A percentile compares a stretch with the other conserved stretches of the same genome.
These are phyloP conservation scores for Ochropacha duplaris DNA, from an alignment of 2,888 invertebrate species.

Conservation along the genomic window DNA sequence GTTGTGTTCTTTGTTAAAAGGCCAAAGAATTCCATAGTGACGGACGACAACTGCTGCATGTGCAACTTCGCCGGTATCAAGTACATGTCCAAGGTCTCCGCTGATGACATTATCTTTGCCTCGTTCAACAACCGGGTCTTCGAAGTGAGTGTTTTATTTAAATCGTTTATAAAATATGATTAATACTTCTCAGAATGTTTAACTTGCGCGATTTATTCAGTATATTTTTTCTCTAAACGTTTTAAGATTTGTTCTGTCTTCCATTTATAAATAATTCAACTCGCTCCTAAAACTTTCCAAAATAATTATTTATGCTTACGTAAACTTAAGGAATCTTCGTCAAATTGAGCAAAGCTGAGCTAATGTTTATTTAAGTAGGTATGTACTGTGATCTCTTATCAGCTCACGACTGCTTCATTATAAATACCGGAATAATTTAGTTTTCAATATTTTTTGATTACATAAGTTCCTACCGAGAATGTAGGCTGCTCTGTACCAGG, in stretches of 20 bases:
- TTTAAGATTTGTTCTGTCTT: not conserved
- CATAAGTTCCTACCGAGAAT: too few species aligned
- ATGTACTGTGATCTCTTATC: not conserved
- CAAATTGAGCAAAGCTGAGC: not conserved
- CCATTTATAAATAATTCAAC: not conserved
- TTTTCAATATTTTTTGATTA: too few species aligned
- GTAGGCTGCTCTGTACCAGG: too few species aligned
- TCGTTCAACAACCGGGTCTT: conserved; percentile 93
- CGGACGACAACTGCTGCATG: conserved; percentile 95
- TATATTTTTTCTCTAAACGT: not conserved
- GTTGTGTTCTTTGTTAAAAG: conserved; percentile 41
- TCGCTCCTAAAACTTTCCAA: not conserved
- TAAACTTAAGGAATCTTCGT: not conserved
- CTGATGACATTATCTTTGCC: conserved; percentile 92
- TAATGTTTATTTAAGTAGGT: not conserved
- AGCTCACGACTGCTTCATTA: not conserved
- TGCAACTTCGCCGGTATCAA: conserved; percentile 94
- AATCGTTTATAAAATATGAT: too few species aligned
- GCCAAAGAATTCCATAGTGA: conserved; percentile 84
- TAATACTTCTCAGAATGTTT: too few species aligned
- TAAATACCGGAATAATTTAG: too few species aligned
- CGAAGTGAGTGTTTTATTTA: conserved; percentile 84
- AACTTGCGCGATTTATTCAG: too few species aligned
- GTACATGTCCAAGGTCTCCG: conserved; percentile 87
- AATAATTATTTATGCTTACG: not conserved